phyloP scores from a whole-genome alignment of 2,113 vertebrate species.

The Kryptolebias marmoratus region DNA sequence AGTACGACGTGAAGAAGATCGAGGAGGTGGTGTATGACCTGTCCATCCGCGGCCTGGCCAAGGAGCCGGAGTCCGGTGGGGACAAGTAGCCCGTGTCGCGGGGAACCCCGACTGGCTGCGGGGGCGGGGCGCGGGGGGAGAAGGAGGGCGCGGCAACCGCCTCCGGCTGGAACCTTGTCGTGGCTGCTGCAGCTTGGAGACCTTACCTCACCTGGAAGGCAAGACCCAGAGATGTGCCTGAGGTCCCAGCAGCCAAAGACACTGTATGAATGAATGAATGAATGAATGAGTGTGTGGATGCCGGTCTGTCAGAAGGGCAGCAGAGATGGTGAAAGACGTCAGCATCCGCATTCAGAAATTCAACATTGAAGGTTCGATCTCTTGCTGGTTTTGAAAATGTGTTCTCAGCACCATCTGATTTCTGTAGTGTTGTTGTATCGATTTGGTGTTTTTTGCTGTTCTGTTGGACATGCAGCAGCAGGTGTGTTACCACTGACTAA shows the following conservation, averaged over 20 bases:
- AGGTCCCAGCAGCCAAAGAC: slow-evolving; percentile 57
- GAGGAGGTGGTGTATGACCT: slow-evolving; percentile 98
- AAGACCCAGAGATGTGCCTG: slow-evolving; percentile 42
- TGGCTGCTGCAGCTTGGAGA: slow-evolving; percentile 52
- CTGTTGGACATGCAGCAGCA: background rate
- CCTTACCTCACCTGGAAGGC: slow-evolving; percentile 28
- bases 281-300: background rate
- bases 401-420: slow-evolving; percentile 15
- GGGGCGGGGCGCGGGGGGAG: slow-evolving; percentile 22
- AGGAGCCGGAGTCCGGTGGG: slow-evolving; percentile 77
- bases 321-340: background rate
- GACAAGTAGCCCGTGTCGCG: slow-evolving; percentile 77
- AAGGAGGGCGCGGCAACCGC: slow-evolving; percentile 21
- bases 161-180: slow-evolving; percentile 48
- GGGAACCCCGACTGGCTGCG: slow-evolving; percentile 9
- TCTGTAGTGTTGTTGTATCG: background rate
- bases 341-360: slow-evolving; percentile 1
- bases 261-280: slow-evolving; percentile 27
- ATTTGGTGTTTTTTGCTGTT: slow-evolving; percentile 13
- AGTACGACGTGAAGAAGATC: slow-evolving; percentile 98
- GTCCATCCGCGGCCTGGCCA: slow-evolving; percentile 93
- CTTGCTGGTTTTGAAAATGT: slow-evolving; percentile 21
- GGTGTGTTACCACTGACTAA: background rate
- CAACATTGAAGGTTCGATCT: slow-evolving; percentile 2
- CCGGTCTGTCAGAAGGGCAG: background rate